phyloP scores from a whole-genome alignment of 1,140 invertebrate species.

The Branchinecta lindahli region DNA sequence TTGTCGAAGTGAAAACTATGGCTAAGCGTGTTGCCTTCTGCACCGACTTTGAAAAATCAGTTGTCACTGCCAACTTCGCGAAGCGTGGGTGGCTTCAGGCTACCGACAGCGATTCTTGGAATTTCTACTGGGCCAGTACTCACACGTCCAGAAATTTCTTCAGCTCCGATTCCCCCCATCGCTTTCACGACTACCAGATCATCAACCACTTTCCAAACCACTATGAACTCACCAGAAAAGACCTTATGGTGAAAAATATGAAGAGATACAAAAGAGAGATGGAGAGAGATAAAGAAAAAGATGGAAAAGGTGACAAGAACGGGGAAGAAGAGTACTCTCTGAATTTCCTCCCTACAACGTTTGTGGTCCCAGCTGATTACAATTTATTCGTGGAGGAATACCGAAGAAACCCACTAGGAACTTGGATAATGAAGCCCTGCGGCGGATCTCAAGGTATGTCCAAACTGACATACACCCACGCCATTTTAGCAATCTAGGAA shows the following conservation, averaged over 20 bases:
- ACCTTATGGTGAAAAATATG: conserved; percentile 87
- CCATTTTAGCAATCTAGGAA: conserved; percentile 12
- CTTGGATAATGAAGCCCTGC: conserved; percentile 96
- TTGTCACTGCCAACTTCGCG: conserved; percentile 82
- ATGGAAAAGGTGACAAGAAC: conserved; percentile 43
- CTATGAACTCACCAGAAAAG: conserved; percentile 85
- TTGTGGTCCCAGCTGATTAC: conserved; percentile 82
- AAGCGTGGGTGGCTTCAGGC: conserved; percentile 82
- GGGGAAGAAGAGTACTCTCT: conserved; percentile 47
- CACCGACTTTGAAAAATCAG: conserved; percentile 88
- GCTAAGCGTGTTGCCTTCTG: conserved; percentile 44
- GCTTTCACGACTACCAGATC: conserved; percentile 76
- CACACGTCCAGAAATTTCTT: conserved; percentile 77
- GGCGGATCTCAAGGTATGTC: conserved; percentile 58
- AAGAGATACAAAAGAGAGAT: conserved; percentile 81
- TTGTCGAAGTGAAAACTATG: background rate
- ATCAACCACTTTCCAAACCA: conserved; percentile 89
- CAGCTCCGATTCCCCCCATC: conserved; percentile 77
- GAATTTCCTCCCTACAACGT: conserved; percentile 84
- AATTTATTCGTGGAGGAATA: conserved; percentile 94
- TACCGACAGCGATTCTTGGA: conserved; percentile 84
- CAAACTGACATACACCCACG: conserved; percentile 15
- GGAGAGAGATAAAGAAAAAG: conserved; percentile 57
- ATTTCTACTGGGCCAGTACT: conserved; percentile 87
- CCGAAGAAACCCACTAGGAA: conserved; percentile 68